Base-by-base conservation (phyloP, 2,888 invertebrate species). In the Agapetus fuscipes region DNA sequence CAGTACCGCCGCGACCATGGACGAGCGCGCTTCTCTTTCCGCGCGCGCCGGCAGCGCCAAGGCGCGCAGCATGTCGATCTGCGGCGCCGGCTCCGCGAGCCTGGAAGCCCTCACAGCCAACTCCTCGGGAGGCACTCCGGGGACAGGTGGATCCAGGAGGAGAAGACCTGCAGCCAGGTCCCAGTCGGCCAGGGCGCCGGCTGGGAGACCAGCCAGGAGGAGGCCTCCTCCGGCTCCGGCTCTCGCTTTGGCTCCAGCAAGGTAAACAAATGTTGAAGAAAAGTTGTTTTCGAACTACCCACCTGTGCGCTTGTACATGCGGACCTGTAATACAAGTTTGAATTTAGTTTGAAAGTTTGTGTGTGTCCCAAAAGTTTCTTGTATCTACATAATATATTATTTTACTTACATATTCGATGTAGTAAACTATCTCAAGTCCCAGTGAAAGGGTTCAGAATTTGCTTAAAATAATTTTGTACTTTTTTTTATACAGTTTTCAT, bases 61-160 rank as follows among this genome's bases (percentile, higher is more conserved):
- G 54, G 80, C 80, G 54, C 78, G 83, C 53, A 82, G 82, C 56
- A 80, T 81, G 54, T 82, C 82, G 55, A 81, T 83, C 60, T 82
- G 82, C 63, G 76, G 82, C 62, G 76, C 80, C 54, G 75, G 77
- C 53, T 74, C 78, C 55, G 66, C 68, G 57, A 79, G 78, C 58
- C 78, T 81, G 77, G 81, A 81, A 56, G 71, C 72, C 28, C 62
- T 76, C 37, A 81, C 81, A 56, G 71, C 72, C 28, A 62, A 76
- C 37, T 70, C 69, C 41, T 64, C 68, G 29, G 68, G 71, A 29
- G 66, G 66, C 50, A 72, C 73, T 51, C 61, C 63, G 34, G 63
- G 63, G 28, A 60, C 62, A 27, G 61, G 57, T 43, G 67, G 66
- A 34, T 71, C 73, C 43, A 71, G 74, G 39, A 66, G 78, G 29